Conservation (phyloP, 2,113 vertebrate species). For the Toxotes chatareus region DNA sequence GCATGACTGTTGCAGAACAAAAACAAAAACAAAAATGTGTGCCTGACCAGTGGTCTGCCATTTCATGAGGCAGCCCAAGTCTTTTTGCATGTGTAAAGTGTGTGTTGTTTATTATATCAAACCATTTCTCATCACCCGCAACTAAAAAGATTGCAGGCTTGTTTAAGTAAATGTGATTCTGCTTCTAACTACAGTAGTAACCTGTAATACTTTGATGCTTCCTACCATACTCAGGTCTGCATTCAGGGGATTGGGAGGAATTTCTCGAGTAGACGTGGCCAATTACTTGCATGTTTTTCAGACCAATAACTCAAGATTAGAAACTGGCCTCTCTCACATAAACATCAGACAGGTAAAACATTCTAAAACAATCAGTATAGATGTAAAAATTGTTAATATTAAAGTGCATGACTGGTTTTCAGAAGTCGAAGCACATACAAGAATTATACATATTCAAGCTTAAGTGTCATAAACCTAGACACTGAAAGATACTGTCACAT, state of each 20-base stretch:
- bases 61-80: slow-evolving; percentile 23
- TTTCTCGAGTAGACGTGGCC: not conserved
- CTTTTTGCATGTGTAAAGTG: slow-evolving; percentile 32
- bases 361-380: not conserved
- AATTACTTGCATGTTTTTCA: slow-evolving; percentile 18
- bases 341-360: not conserved
- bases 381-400: not conserved
- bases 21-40: slow-evolving; percentile 13
- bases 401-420: not conserved
- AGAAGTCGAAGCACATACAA: not conserved
- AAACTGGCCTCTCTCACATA: not conserved
- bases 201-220: slow-evolving; percentile 8
- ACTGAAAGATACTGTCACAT: slow-evolving; percentile 31
- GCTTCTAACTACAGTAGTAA: not conserved
- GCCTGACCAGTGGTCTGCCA: slow-evolving; percentile 38
- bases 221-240: not conserved
- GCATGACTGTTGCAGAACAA: slow-evolving; percentile 48
- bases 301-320: slow-evolving; percentile 3
- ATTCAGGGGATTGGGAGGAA: not conserved
- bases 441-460: not conserved
- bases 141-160: slow-evolving; percentile 7
- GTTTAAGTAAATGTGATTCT: slow-evolving; percentile 24
- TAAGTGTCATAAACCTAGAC: not conserved
- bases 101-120: slow-evolving; percentile 27
- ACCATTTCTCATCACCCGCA: slow-evolving; percentile 11